Evolutionary conservation across 1,140 invertebrate genomes (phyloP).

Genomic region (Drosophila willistoni): DNA sequence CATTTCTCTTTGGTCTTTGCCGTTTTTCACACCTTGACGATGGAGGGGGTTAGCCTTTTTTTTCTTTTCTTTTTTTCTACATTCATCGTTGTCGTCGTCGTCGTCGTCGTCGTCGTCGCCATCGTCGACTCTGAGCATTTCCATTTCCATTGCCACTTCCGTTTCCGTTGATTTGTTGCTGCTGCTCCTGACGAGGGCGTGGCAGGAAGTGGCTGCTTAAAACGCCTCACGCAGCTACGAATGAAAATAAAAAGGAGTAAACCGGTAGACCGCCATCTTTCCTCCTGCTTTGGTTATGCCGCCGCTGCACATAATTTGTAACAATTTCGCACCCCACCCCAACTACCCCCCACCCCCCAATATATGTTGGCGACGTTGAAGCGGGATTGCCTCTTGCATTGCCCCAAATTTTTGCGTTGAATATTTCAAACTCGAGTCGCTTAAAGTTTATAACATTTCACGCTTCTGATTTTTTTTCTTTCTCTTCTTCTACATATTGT

Average conservation of each 20-base stretch:
- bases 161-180: slow-evolving; percentile 78
- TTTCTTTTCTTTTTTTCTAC: slow-evolving; percentile 56
- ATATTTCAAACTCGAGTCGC: slow-evolving; percentile 5
- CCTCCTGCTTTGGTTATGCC: slow-evolving; percentile 31
- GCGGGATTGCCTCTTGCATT: slow-evolving; percentile 36
- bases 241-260: slow-evolving; percentile 1
- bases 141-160: slow-evolving; percentile 80
- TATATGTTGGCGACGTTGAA: slow-evolving; percentile 22
- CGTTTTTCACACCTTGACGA: slow-evolving; percentile 51
- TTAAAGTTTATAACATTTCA: slow-evolving; percentile 52
- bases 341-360: slow-evolving; percentile 15
- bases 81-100: slow-evolving; percentile 18
- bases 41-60: slow-evolving; percentile 18
- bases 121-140: slow-evolving; percentile 56
- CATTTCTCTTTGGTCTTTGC: slow-evolving; percentile 49
- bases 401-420: slow-evolving; percentile 53
- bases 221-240: slow-evolving; percentile 57
- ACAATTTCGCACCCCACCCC: slow-evolving; percentile 61
- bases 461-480: slow-evolving; percentile 26
- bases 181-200: slow-evolving; percentile 30
- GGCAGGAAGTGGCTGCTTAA: slow-evolving; percentile 77
- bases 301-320: slow-evolving; percentile 77
- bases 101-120: slow-evolving; percentile 32
- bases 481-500: slow-evolving; percentile 20
- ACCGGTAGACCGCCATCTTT: background rate